phyloP scores from a whole-genome alignment of 2,797 vertebrate genomes.

The Epinephelus malabaricus region DNA sequence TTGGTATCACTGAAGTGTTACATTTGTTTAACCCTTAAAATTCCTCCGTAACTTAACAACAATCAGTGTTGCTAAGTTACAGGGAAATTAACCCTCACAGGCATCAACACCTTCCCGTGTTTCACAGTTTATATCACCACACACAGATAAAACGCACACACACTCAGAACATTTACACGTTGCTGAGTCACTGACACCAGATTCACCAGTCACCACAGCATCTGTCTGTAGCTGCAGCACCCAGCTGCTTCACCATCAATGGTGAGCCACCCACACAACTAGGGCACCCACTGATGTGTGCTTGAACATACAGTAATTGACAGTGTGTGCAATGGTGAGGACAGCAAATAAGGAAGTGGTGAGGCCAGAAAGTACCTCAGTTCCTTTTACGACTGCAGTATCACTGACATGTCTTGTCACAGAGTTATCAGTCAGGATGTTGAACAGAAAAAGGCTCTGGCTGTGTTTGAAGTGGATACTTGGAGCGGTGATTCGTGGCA shows the following conservation, averaged over 20 bases:
- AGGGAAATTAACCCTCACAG: slow-evolving; percentile 15
- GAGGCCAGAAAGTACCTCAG: background rate
- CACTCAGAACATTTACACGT: slow-evolving; percentile 8
- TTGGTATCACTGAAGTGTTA: background rate
- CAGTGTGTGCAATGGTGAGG: background rate
- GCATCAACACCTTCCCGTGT: background rate
- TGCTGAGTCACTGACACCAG: slow-evolving; percentile 9
- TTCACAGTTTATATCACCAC: background rate
- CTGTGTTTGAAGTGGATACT: slow-evolving; percentile 27
- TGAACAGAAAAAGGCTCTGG: slow-evolving; percentile 1
- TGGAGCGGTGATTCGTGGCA: background rate
- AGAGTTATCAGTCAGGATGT: slow-evolving; percentile 21
- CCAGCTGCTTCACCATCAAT: background rate
- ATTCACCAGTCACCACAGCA: background rate
- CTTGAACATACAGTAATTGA: background rate
- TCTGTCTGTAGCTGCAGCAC: too few species aligned
- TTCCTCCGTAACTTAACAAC: slow-evolving; percentile 25
- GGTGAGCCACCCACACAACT: background rate
- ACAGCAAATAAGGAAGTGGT: slow-evolving; percentile 41
- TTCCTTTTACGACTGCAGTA: background rate
- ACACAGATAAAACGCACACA: background rate
- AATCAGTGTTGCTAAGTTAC: slow-evolving; percentile 26
- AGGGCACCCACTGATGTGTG: background rate
- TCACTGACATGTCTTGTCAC: background rate
- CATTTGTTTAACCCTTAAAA: background rate